These are phyloP conservation scores for Benthochromis sp. DNA, from an alignment of 2,113 vertebrate species.

Conservation along the genomic window DNA sequence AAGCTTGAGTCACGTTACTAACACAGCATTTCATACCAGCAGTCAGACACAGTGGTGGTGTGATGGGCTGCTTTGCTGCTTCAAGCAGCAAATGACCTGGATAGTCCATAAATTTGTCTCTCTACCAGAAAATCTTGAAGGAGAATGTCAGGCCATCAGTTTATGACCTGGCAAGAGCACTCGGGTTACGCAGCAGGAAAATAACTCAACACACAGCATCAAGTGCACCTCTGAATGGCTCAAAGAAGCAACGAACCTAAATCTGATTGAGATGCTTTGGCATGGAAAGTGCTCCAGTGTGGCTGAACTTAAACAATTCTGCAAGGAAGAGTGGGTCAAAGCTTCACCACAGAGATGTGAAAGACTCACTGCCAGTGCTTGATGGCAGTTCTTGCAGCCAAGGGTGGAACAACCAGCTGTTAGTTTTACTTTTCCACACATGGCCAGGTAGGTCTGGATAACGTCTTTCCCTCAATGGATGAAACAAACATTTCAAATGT, in stretches of 20 bases:
- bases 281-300: background rate
- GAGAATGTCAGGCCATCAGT: background rate
- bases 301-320: background rate
- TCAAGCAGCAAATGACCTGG: background rate
- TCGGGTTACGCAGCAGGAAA: background rate
- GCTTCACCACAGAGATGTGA: background rate
- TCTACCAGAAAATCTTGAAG: background rate
- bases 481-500: background rate
- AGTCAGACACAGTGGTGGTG: background rate
- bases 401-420: background rate
- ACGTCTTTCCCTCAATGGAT: rapidly evolving
- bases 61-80: background rate
- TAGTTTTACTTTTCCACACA: background rate
- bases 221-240: background rate
- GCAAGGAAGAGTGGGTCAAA: background rate
- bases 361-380: background rate
- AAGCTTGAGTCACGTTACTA: background rate
- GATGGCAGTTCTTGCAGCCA: background rate
- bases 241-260: background rate
- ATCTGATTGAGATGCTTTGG: background rate
- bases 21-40: background rate
- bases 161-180: background rate
- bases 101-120: background rate
- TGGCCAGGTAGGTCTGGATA: rapidly evolving
- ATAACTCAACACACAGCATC: background rate